Conservation (phyloP, 2,113 vertebrate genomes). For the Oceanites oceanicus region DNA sequence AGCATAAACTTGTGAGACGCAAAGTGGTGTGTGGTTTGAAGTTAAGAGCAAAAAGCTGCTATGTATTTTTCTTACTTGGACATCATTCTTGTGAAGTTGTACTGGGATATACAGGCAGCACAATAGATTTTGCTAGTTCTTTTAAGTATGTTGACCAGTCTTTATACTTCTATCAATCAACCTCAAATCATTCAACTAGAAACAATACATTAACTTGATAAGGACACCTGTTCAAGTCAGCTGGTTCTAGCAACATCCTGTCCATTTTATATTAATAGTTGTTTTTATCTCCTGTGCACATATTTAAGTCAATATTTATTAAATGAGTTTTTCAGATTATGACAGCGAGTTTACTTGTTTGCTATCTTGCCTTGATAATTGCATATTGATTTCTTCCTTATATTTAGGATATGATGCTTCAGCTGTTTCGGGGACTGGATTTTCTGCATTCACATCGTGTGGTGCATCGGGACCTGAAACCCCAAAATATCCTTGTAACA, state of each 20-base stretch:
- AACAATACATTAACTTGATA: not conserved
- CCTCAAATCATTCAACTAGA: not conserved
- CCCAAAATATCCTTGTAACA: conserved; percentile 97
- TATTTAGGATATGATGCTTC: conserved; percentile 96
- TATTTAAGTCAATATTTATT: not conserved
- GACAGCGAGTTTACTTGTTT: not conserved
- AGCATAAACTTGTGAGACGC: not conserved
- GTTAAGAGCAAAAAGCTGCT: not conserved
- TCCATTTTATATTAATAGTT: not conserved
- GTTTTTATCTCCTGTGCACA: not conserved
- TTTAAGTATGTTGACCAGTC: not conserved
- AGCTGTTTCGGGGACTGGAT: conserved; percentile 95
- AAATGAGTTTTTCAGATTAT: not conserved
- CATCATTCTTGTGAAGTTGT: not conserved
- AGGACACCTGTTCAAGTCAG: not conserved
- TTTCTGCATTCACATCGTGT: conserved; percentile 97
- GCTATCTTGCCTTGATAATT: not conserved
- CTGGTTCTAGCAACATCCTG: not conserved
- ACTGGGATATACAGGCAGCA: not conserved
- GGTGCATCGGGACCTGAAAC: conserved; percentile 96
- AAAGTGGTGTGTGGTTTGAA: not conserved
- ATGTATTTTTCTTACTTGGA: not conserved
- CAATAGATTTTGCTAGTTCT: not conserved
- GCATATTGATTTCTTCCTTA: not conserved
- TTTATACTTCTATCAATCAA: not conserved